A percentile compares a stretch with the other conserved stretches of the same genome.
Conservation (phyloP, 2,888 invertebrate genomes). For the Dendrolimus houi region DNA sequence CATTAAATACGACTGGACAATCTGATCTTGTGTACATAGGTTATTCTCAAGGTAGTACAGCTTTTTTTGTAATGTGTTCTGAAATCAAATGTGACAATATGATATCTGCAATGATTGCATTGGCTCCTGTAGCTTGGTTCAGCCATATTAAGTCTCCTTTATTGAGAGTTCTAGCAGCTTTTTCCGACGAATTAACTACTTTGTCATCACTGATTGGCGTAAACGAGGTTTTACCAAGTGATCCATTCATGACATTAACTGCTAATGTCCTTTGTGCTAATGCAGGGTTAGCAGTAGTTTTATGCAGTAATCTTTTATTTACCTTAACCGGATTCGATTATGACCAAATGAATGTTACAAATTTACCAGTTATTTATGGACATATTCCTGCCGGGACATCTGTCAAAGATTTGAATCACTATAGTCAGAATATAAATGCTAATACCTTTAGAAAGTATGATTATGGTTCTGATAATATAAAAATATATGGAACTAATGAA, state of each 20-base stretch:
- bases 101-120: conserved; percentile 68
- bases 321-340: conserved; percentile 6
- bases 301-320: conserved; percentile 3
- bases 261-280: not conserved
- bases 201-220: not conserved
- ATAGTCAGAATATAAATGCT: conserved; percentile 10
- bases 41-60: conserved; percentile 81
- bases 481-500: conserved; percentile 4
- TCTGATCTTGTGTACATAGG: conserved; percentile 79
- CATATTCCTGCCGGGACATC: conserved; percentile 44
- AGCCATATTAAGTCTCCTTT: conserved; percentile 51
- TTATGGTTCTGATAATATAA: conserved; percentile 4
- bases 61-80: conserved; percentile 73
- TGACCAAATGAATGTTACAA: conserved; percentile 7
- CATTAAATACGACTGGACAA: conserved; percentile 60
- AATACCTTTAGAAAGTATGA: conserved; percentile 11
- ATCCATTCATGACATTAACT: not conserved
- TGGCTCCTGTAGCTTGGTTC: conserved; percentile 78
- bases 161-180: conserved; percentile 41
- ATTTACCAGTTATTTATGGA: conserved; percentile 6
- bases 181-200: conserved; percentile 1
- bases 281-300: not conserved
- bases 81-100: conserved; percentile 62
- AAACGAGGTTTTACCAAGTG: conserved; percentile 2
- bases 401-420: conserved; percentile 37